These are phyloP conservation scores for Drosophila basisetae DNA, from an alignment of 2,888 invertebrate species.

Conservation along the genomic window DNA sequence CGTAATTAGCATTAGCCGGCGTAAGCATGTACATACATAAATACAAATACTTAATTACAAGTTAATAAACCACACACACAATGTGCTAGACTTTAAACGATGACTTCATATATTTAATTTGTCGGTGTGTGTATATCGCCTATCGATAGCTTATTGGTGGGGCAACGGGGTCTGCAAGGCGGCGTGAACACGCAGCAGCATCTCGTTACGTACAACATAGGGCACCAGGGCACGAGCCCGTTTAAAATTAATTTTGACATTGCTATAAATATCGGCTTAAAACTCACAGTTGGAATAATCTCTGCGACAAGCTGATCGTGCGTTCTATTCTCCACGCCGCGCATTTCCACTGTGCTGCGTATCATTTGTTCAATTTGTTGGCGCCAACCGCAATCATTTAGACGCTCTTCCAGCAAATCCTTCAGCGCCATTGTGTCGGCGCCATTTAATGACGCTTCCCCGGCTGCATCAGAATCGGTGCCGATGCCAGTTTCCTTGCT, in stretches of 20 bases:
- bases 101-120: background rate
- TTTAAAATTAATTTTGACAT: background rate
- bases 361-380: conserved; percentile 95
- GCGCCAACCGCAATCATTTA: conserved; percentile 97
- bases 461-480: conserved; percentile 59
- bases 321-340: conserved; percentile 86
- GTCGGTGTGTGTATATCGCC: background rate
- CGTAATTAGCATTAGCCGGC: conserved; percentile 53
- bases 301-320: conserved; percentile 92
- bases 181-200: conserved; percentile 87
- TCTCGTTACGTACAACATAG: conserved; percentile 95
- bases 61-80: conserved; percentile 61
- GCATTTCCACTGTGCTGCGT: conserved; percentile 93
- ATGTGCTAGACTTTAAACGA: conserved; percentile 57
- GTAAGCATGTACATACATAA: conserved; percentile 58
- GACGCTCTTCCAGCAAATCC: conserved; percentile 90
- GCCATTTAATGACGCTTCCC: conserved; percentile 37
- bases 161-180: conserved; percentile 33
- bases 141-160: background rate
- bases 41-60: conserved; percentile 59
- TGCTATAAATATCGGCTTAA: background rate
- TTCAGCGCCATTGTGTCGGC: conserved; percentile 86
- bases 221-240: conserved; percentile 94
- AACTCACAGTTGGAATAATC: conserved; percentile 89
- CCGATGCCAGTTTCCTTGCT: conserved; percentile 54